Conservation (phyloP, 2,797 vertebrate genomes). For the Luscinia megarhynchos region DNA sequence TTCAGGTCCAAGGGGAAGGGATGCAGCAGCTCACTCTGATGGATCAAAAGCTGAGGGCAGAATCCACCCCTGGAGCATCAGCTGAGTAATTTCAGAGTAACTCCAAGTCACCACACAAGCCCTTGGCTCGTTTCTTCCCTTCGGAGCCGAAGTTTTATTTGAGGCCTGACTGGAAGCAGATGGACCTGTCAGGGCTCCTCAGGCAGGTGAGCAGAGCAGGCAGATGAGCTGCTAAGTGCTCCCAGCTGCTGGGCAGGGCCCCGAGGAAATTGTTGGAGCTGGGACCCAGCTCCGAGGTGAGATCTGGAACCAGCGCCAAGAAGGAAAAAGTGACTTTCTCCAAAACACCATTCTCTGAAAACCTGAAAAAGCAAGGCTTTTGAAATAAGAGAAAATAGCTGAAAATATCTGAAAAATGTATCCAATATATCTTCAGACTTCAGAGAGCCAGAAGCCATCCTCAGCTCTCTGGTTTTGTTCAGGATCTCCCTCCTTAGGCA, state of each 20-base stretch:
- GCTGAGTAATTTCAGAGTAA: neutral
- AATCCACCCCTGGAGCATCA: neutral
- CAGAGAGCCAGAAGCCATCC: neutral
- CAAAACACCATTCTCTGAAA: neutral
- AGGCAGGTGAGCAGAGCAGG: constrained; percentile 72
- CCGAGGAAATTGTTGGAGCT: constrained; percentile 74
- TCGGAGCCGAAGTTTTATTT: neutral
- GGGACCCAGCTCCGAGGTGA: constrained; percentile 30
- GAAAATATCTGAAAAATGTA: neutral
- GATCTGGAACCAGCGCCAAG: constrained; percentile 18
- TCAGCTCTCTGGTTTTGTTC: neutral
- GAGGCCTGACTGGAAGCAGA: constrained; percentile 74
- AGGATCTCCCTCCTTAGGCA: neutral
- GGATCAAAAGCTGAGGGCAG: neutral
- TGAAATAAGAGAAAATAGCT: neutral
- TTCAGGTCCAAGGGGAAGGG: neutral
- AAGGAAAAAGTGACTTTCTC: constrained; percentile 38
- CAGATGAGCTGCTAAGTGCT: constrained; percentile 79
- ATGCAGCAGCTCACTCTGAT: rapidly evolving
- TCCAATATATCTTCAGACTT: neutral
- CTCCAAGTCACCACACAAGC: neutral
- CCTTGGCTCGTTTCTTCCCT: neutral
- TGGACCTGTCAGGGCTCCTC: constrained; percentile 69
- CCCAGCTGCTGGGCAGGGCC: constrained; percentile 72
- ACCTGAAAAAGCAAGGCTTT: neutral